Base-by-base conservation (phyloP, 2,888 invertebrate genomes). In the Saturnia japonica region DNA sequence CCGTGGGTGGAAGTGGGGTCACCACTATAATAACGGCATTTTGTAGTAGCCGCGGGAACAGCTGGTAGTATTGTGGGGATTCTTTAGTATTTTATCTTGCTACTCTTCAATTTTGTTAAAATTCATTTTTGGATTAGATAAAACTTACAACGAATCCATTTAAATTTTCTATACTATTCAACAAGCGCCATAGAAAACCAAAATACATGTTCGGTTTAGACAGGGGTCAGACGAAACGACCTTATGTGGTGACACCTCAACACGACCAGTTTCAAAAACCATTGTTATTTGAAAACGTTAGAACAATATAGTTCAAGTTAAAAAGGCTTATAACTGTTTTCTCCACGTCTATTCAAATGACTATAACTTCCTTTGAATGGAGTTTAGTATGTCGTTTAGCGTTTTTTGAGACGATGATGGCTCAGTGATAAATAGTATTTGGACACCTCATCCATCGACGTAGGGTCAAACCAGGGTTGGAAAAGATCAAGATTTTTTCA, bases 201-300 rank as follows among this genome's bases (percentile, higher is more conserved):
- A 74, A 74, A 70, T 71, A 51, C 57, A 28, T 28, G 57, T 60
- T 25, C 57, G 14, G 25, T 16, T 74, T 70, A 73, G 71, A 70
- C 71, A 73, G 62, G 72, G 73, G 74, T 74, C 71, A 57, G 64
- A 54, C 40, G 70, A 67, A 66, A 70, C 69, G 71, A 73, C 73
- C 74, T 69, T 67, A 60, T 28, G n/a, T 9, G 43, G 57, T 25
- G 54, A 70, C 70, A 66, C 54, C 22, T 54, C 54, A 54, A 43
- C 14, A 42, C 14, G 42, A 67, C 67, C 67, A 70, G 67, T 67
- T 40, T 67, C 43, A 25, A 19, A 22, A 60, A 70, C 51, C 19
- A 42, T 1, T 12, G 7, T 9, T 22, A 19, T 11, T 12, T 25
- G 54, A 42, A 67, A 40, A 42, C 54, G 22, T 22, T 7, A 42